Evolutionary conservation across 2,888 invertebrate species (phyloP), one percentile per base, ranked within the genome.

Genomic region (Heliothis peltigera): DNA sequence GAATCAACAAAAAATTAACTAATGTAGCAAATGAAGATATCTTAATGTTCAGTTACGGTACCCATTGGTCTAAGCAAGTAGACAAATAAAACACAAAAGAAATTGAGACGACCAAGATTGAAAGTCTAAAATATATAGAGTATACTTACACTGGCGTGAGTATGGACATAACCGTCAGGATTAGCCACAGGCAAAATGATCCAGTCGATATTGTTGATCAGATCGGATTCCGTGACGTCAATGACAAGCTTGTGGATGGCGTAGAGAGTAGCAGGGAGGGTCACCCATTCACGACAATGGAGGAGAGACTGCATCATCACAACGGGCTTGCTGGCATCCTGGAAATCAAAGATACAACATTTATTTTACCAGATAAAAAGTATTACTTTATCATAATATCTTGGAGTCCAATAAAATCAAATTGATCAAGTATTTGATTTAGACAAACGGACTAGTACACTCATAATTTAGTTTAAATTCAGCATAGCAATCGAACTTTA

Each of bases 241-340:
- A 95, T 92, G 2, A 97, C 95, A 64, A 97, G 86, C 84, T 96
- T 96, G 48, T 96, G 91, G 70, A 97, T 96, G 62, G 97, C 94
- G 82, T 96, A 97, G 0, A 97, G 87, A 0, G 96, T 96, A 0
- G 95, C 95, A 4, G 96, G 95, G 0, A 96, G 95, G 0, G 96
- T 95, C 49, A 96, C 96, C 97, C 97, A 97, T 85, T 97, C 97
- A 25, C 97, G 95, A 1, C 95, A 95, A 75, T 96, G 96, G 25
- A 96, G 95, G 0, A 96, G 95, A 12, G 95, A 96, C 73, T 96
- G 96, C 46, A 96, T 85, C 77, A 96, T 90, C 44, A 96, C 91
- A 0, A 95, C 88, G 0, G 96, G 96, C 68, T 96, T 96, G 0
- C 76, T 84, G n/a, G 44, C 64, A 39, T 93, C 90, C 84, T 91